Base-by-base conservation (phyloP, 1,140 invertebrate species). In the Stegodyphus dumicola region DNA sequence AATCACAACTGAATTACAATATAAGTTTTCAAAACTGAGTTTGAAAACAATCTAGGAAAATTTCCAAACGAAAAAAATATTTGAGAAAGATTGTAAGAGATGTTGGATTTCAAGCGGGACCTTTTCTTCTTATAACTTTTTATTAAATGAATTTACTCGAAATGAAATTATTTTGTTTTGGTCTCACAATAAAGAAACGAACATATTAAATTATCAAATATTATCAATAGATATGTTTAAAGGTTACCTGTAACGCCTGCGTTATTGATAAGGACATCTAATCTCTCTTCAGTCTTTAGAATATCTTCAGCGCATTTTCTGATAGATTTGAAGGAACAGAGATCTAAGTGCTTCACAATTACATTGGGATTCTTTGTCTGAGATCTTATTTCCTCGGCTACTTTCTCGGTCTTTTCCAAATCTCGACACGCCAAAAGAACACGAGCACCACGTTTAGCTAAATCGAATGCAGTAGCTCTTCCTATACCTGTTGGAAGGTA, bases 241-340 rank as follows among this genome's bases (percentile, higher is more conserved):
- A 33, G 33, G 3, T 67, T 54, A 87, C 74, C 70, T 15, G 54
- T 33, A 11, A 86, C 70, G 6, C 94, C 94, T 54, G 95, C 95
- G 90, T 96, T 96, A 89, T 95, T 95, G 52, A 96, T 93, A 7
- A 96, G 90, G 51, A 95, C 92, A 90, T 96, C 92, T 85, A 96
- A 48, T 92, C 93, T 90, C 3, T 91, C 88, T 89, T 94, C 94
- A 56, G 92, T 91, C 85, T 90, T 90, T 70, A 93, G 91, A 1
- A 96, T 92, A 77, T 93, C 90, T 69, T 92, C 89, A n/a, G 92
- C 93, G 92, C 95, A 95, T 56, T 92, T 90, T 89, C 92, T 91
- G 13, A 96, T 93, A 0, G 95, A 96, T 66, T 91, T 90, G 18
- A 95, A 91, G 0, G 93, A 94, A 64, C 92, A 91, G 10, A 96